Percentiles rank a stretch among this genome's conserved stretches.
These are phyloP conservation scores for Cephalopholis sonnerati DNA, from an alignment of 2,113 vertebrate species.

Conservation along the genomic window DNA sequence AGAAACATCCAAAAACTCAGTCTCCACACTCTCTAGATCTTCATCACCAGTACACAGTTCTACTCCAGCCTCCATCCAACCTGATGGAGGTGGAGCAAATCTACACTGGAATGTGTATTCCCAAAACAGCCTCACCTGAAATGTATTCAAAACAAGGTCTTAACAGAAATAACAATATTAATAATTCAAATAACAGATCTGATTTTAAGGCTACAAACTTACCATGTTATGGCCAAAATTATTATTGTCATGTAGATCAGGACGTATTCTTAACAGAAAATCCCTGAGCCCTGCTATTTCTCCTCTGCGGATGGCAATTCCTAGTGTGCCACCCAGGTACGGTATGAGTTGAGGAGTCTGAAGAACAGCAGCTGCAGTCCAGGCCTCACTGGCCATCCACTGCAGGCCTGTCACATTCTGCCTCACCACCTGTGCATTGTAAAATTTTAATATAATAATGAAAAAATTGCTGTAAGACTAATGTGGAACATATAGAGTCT, in stretches of 20 bases:
- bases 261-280: constrained; percentile 69
- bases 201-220: background rate
- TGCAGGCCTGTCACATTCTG: constrained; percentile 77
- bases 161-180: background rate
- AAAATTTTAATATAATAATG: background rate
- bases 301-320: constrained; percentile 79
- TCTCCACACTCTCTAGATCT: constrained; percentile 55
- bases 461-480: too few relatives aligned
- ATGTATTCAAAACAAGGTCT: constrained; percentile 3
- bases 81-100: constrained; percentile 60
- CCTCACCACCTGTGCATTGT: constrained; percentile 43
- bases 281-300: constrained; percentile 77
- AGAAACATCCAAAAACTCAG: constrained; percentile 70
- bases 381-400: constrained; percentile 84
- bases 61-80: constrained; percentile 37
- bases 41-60: constrained; percentile 75
- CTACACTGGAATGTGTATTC: constrained; percentile 78
- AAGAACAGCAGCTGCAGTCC: constrained; percentile 72
- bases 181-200: background rate
- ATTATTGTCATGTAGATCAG: constrained; percentile 32
- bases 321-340: constrained; percentile 79
- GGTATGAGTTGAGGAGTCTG: constrained; percentile 63
- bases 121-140: constrained; percentile 77
- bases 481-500: background rate
- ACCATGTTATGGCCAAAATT: constrained; percentile 67